Conservation (phyloP, 2,113 vertebrate genomes). For the Alosa alosa region DNA sequence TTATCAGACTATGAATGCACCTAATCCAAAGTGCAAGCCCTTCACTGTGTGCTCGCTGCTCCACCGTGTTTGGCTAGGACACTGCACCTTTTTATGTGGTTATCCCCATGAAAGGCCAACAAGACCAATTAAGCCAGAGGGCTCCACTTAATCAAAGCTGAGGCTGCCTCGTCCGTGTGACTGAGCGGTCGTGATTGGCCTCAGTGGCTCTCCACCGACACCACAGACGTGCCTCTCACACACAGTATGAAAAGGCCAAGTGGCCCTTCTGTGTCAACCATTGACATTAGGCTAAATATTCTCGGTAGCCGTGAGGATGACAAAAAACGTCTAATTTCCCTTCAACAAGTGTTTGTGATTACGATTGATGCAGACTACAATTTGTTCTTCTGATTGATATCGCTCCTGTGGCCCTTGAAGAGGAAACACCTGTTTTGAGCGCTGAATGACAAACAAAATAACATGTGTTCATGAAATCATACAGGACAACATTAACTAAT, state of each 20-base stretch:
- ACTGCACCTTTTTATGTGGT: conserved; percentile 32
- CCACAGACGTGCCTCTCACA: neutral
- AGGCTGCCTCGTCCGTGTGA: neutral
- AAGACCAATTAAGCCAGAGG: conserved; percentile 53
- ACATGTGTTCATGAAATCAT: neutral
- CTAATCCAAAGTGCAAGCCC: neutral
- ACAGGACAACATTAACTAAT: neutral
- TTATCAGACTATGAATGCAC: neutral
- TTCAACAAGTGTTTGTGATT: neutral
- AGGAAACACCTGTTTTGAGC: no score
- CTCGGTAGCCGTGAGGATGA: neutral
- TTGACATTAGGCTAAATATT: conserved; percentile 41
- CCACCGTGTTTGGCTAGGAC: conserved; percentile 31
- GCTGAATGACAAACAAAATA: no score
- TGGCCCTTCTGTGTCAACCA: conserved; percentile 42
- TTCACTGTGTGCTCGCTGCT: conserved; percentile 31
- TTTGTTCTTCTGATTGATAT: neutral
- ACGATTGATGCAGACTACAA: neutral
- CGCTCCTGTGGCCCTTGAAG: neutral
- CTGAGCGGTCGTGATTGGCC: conserved; percentile 3
- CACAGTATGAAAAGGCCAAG: conserved; percentile 46
- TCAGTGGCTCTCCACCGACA: conserved; percentile 7
- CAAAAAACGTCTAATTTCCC: neutral
- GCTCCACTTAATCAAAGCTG: conserved; percentile 32
- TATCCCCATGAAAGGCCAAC: conserved; percentile 38